These are phyloP conservation scores for Lonchura striata DNA, from an alignment of 2,113 vertebrate genomes.

Conservation along the genomic window DNA sequence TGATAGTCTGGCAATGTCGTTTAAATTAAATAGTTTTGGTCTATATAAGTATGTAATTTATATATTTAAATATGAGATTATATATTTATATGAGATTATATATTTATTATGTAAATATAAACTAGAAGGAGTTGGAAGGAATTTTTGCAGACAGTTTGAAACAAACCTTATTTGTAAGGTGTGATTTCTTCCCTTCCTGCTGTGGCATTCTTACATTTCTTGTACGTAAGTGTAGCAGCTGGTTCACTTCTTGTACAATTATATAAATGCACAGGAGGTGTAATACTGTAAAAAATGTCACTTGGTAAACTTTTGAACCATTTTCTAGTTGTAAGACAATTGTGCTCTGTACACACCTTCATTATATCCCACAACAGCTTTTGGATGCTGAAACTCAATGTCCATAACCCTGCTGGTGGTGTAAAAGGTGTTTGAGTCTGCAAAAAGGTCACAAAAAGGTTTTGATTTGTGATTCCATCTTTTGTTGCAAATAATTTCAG, in stretches of 20 bases:
- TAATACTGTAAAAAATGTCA: rapidly evolving
- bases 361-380: neutral
- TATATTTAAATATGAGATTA: neutral
- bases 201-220: neutral
- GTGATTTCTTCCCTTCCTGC: neutral
- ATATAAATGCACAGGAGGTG: neutral
- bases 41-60: neutral
- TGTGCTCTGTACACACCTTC: neutral
- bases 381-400: neutral
- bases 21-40: neutral
- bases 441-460: neutral
- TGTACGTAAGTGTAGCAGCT: neutral
- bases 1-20: neutral
- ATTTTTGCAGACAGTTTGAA: neutral
- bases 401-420: neutral
- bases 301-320: neutral
- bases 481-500: neutral
- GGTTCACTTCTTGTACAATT: neutral
- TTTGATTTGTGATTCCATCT: neutral
- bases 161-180: neutral
- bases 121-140: neutral
- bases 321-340: rapidly evolving
- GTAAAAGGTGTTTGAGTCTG: neutral
- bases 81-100: rapidly evolving
- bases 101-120: neutral